Evolutionary conservation across 1,140 invertebrate genomes (phyloP).

Genomic region (Dendrolimus kikuchii): DNA sequence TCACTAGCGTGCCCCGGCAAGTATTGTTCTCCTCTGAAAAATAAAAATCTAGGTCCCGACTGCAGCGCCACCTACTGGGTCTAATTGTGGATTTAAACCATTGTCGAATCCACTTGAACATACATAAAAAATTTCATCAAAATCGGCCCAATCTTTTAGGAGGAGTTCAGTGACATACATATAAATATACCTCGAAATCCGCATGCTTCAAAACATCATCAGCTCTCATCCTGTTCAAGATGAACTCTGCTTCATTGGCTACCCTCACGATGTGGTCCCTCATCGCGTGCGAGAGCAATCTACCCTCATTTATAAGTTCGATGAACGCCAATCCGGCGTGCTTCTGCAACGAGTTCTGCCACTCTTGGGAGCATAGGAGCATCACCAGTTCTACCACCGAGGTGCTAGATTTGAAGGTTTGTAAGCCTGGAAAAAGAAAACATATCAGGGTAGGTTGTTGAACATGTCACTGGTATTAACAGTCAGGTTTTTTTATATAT

Average conservation of each 20-base stretch:
- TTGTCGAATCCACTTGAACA: too few relatives aligned
- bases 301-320: conserved; percentile 98
- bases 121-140: too few relatives aligned
- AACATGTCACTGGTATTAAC: too few relatives aligned
- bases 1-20: too few relatives aligned
- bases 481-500: too few relatives aligned
- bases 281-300: conserved; percentile 97
- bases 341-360: conserved; percentile 99
- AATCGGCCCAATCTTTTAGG: too few relatives aligned
- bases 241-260: conserved; percentile 99
- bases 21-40: too few relatives aligned
- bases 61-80: too few relatives aligned
- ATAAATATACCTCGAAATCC: conserved; percentile 89
- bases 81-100: too few relatives aligned
- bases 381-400: conserved; percentile 99
- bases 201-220: conserved; percentile 99
- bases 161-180: background rate
- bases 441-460: too few relatives aligned
- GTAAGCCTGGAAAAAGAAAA: conserved; percentile 78
- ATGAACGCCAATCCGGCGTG: conserved; percentile 99
- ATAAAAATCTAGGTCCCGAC: too few relatives aligned
- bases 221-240: conserved; percentile 97
- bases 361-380: conserved; percentile 99
- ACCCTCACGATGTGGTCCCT: conserved; percentile 99
- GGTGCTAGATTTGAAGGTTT: conserved; percentile 96